Evolutionary conservation across 1,140 invertebrate genomes (phyloP).

Genomic region (Drosophila pectinifera): DNA sequence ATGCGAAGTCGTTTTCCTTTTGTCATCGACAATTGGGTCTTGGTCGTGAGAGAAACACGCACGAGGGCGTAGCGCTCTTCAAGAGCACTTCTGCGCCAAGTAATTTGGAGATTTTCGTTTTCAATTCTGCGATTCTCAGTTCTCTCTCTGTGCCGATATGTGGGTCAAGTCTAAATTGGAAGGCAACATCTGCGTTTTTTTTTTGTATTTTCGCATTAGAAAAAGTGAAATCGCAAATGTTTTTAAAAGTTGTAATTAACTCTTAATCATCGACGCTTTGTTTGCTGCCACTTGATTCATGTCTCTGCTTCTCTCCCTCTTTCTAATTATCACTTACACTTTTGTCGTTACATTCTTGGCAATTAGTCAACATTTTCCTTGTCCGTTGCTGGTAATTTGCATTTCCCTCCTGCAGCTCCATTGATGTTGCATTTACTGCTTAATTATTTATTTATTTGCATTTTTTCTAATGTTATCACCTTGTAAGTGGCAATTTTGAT

Average conservation of each 20-base stretch:
- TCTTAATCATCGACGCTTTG: constrained; percentile 63
- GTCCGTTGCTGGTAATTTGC: constrained; percentile 30
- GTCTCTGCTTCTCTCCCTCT: constrained; percentile 17
- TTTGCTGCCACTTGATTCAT: constrained; percentile 12
- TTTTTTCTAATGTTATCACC: constrained; percentile 38
- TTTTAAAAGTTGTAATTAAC: constrained; percentile 68
- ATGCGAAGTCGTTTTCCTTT: constrained; percentile 68
- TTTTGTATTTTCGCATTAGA: constrained; percentile 47
- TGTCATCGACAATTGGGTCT: constrained; percentile 74
- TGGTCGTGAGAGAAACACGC: constrained; percentile 68
- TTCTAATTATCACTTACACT: constrained; percentile 74
- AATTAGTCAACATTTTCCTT: constrained; percentile 53
- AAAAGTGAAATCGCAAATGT: constrained; percentile 77
- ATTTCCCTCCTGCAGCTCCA: constrained; percentile 34
- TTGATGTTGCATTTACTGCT: constrained; percentile 28
- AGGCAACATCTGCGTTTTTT: constrained; percentile 30
- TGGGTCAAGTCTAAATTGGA: constrained; percentile 71
- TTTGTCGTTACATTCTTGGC: constrained; percentile 58
- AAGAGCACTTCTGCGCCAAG: constrained; percentile 44
- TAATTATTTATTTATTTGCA: constrained; percentile 38
- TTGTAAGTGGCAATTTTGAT: constrained; percentile 17
- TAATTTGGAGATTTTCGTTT: constrained; percentile 56
- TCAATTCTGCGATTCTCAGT: constrained; percentile 65
- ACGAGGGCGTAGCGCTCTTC: constrained; percentile 66
- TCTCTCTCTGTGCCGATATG: constrained; percentile 44